Evolutionary conservation across 2,888 invertebrate genomes (phyloP).

Genomic region (Chymomyza amoena): DNA sequence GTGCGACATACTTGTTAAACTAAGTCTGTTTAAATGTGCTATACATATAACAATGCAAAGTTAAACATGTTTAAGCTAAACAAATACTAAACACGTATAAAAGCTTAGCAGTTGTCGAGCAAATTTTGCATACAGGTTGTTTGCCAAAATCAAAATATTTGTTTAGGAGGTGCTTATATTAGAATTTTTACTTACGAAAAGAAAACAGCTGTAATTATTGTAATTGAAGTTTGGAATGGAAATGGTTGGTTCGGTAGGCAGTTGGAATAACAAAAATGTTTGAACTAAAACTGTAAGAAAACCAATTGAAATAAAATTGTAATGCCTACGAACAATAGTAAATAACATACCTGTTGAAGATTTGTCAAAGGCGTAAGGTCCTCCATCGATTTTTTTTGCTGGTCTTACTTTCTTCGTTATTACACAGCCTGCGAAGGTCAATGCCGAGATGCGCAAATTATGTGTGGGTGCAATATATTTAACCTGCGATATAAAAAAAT

Average conservation of each 20-base stretch:
- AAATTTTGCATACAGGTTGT: neutral
- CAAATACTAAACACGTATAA: neutral
- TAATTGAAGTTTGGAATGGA: conserved; percentile 25
- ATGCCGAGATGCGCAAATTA: conserved; percentile 25
- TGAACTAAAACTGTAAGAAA: conserved; percentile 50
- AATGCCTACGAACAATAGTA: neutral
- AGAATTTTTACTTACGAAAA: neutral
- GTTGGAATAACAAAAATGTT: conserved; percentile 20
- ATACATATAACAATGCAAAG: neutral
- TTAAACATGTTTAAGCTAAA: neutral
- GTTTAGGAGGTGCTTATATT: neutral
- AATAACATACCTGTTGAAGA: conserved; percentile 64
- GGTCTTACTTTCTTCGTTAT: neutral
- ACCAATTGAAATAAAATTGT: conserved; percentile 10
- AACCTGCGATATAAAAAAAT: neutral
- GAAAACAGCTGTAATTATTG: neutral
- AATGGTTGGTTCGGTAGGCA: conserved; percentile 4
- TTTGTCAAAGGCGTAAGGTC: conserved; percentile 67
- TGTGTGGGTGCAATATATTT: neutral
- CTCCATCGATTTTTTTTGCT: conserved; percentile 66
- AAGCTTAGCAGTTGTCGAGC: neutral
- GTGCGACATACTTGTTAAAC: neutral
- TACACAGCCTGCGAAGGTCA: conserved; percentile 53
- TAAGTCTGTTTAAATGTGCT: no score
- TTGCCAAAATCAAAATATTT: neutral